Base-by-base conservation (phyloP, 2,888 invertebrate species). In the Nymphalis urticae region DNA sequence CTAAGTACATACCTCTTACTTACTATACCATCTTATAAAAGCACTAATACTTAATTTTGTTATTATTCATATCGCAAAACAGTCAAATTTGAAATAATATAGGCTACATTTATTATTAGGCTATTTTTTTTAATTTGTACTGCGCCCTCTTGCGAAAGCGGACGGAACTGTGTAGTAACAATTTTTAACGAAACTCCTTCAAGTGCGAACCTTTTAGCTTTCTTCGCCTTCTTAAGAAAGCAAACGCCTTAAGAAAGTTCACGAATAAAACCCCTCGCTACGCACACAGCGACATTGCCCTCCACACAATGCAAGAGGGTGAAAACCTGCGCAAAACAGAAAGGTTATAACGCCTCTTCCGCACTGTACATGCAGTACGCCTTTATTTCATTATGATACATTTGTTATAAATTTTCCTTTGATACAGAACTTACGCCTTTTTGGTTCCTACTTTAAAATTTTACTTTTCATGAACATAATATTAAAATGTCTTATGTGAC, bases 191-290 rank as follows among this genome's bases (percentile, higher is more conserved):
- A 89, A 90, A 89, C 85, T 80, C 82, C 83, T 79, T 87, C 86
- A 85, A 92, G 87, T 86, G 86, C 82, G 84, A 90, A 88, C 90
- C 90, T 90, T 92, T 90, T 85, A 84, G 82, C 79, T 90, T 92
- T 91, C 90, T 92, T 91, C 88, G 84, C 85, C 80, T 92, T 90
- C 89, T 89, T 92, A 91, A 89, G 90, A 90, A 92, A 89, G 82
- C 80, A 75, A 81, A 85, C 84, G 84, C 82, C 86, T 85, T 84
- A 89, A 92, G 91, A 92, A 91, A 89, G 85, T 87, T 86, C 82
- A 79, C 81, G 79, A 79, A 82, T 82, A 82, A 77, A 78, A 80
- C 75, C 80, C 79, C 77, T 75, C 75, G 16, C 7, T 72, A 84
- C 85, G 54, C 87, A 85, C 83, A 84, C 85, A 82, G 65, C 70